A percentile compares a stretch with the other conserved stretches of the same genome.
These are phyloP conservation scores for Coilia nasus DNA, from an alignment of 2,797 vertebrate species.

Conservation along the genomic window DNA sequence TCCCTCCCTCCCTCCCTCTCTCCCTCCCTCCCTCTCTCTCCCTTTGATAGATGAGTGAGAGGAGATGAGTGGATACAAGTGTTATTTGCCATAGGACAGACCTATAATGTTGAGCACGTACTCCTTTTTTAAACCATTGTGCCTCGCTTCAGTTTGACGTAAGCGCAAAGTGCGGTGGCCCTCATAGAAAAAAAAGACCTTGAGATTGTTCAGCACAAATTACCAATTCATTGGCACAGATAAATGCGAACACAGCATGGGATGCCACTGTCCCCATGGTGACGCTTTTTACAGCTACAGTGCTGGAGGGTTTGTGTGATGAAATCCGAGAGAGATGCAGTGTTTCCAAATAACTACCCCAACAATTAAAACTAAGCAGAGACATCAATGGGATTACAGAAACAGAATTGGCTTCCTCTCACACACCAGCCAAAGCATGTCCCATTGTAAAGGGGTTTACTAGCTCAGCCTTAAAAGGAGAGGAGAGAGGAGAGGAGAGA, in stretches of 20 bases:
- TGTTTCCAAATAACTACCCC: conserved; percentile 49
- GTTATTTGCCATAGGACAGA: background rate
- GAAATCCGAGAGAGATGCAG: conserved; percentile 19
- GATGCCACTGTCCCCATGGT: conserved; percentile 56
- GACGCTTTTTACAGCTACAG: background rate
- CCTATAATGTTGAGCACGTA: conserved; percentile 9
- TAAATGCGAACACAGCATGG: background rate
- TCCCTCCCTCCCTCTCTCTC: background rate
- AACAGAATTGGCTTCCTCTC: conserved; percentile 57
- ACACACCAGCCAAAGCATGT: conserved; percentile 34
- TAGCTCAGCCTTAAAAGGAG: conserved; percentile 39
- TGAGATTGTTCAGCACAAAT: conserved; percentile 64
- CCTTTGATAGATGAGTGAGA: background rate
- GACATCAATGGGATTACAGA: conserved; percentile 64
- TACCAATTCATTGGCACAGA: conserved; percentile 40
- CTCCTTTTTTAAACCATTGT: background rate
- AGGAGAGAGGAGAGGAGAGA: background rate
- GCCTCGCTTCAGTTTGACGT: background rate
- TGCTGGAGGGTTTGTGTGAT: background rate
- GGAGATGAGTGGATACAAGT: background rate
- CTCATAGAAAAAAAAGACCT: conserved; percentile 33
- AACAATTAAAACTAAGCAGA: conserved; percentile 66
- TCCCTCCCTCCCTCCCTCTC: background rate
- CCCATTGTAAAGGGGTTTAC: conserved; percentile 2
- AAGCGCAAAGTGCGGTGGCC: background rate